These are phyloP conservation scores for Agrotis clavis DNA, from an alignment of 2,888 invertebrate species.

Conservation along the genomic window DNA sequence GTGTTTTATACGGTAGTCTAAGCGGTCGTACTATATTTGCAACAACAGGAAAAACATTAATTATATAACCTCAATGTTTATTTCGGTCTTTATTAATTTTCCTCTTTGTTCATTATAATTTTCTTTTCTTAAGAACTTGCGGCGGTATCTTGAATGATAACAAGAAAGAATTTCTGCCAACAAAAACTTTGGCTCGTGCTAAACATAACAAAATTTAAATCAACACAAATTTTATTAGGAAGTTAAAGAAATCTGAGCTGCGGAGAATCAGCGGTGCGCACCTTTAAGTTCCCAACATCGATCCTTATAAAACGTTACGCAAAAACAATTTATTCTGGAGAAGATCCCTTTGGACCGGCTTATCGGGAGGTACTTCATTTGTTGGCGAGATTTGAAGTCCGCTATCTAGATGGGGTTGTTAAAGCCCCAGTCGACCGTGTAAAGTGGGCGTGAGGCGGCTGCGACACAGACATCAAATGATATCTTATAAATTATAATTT, in stretches of 20 bases:
- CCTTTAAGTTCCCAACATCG: constrained; percentile 62
- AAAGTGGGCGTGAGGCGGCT: constrained; percentile 35
- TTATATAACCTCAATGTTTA: constrained; percentile 38
- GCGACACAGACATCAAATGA: constrained; percentile 57
- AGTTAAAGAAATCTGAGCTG: constrained; percentile 54
- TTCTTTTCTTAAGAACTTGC: constrained; percentile 27
- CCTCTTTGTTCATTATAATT: constrained; percentile 25
- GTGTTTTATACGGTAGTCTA: no score
- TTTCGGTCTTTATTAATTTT: constrained; percentile 15
- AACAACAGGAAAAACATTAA: constrained; percentile 40
- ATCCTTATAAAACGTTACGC: constrained; percentile 56
- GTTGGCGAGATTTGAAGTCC: constrained; percentile 68
- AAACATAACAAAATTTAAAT: constrained; percentile 60
- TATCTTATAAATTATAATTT: constrained; percentile 65
- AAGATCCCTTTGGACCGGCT: constrained; percentile 59
- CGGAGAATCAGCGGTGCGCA: constrained; percentile 56
- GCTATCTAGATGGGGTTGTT: constrained; percentile 63
- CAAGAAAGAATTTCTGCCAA: constrained; percentile 29
- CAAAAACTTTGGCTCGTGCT: constrained; percentile 37
- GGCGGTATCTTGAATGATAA: constrained; percentile 32
- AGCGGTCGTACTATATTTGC: constrained; percentile 33
- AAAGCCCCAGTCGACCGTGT: constrained; percentile 37
- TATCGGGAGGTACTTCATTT: constrained; percentile 72
- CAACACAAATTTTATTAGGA: constrained; percentile 56
- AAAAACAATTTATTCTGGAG: constrained; percentile 65